These are phyloP conservation scores for Drosophila leontia DNA, from an alignment of 1,140 invertebrate genomes.

Conservation along the genomic window DNA sequence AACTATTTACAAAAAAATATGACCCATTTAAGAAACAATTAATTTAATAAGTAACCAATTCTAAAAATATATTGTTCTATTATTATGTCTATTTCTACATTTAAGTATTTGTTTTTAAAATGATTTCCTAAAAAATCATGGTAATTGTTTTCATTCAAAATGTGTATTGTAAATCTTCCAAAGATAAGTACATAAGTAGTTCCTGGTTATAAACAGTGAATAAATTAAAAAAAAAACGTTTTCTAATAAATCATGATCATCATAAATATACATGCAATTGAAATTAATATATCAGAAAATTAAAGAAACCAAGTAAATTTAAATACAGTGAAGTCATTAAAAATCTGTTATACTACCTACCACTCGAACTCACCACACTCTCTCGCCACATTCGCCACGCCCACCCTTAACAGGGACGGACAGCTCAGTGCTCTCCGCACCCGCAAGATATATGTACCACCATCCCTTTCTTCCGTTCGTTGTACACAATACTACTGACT, in stretches of 20 bases:
- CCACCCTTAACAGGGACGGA: background rate
- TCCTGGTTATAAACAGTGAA: no score
- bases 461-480: slow-evolving; percentile 28
- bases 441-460: slow-evolving; percentile 5
- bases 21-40: background rate
- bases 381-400: slow-evolving; percentile 10
- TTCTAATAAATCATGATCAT: no score
- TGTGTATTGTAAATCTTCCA: no score
- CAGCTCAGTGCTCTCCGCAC: background rate
- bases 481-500: background rate
- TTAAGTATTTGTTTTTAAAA: no score
- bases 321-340: background rate
- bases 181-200: no score
- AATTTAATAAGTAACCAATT: no score
- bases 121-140: no score
- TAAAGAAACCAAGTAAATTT: background rate
- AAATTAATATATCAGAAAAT: background rate
- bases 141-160: no score
- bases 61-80: no score
- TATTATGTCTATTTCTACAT: no score
- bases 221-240: no score
- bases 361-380: slow-evolving; percentile 31
- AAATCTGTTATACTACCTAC: slow-evolving; percentile 6
- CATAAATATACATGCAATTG: no score
- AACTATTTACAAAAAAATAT: background rate